Evolutionary conservation across 1,140 invertebrate species (phyloP).

Genomic region (Probaryconus sp.): DNA sequence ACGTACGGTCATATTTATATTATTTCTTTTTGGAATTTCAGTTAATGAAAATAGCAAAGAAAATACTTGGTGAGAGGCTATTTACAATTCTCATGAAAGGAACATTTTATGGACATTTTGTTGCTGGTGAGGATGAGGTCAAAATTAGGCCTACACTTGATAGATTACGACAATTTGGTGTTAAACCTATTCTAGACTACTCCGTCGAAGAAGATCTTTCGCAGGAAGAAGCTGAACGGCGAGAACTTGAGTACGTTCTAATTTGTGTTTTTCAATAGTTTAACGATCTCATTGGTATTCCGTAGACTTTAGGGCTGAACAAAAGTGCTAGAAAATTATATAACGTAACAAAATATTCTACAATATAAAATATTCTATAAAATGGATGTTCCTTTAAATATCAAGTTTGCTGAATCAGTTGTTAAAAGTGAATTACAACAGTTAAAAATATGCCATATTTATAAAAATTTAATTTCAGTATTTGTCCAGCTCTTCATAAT

Average conservation of each 20-base stretch:
- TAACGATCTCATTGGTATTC: constrained; percentile 8
- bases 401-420: too few species aligned
- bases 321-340: too few species aligned
- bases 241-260: constrained; percentile 91
- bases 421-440: too few species aligned
- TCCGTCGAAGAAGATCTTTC: constrained; percentile 98
- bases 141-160: constrained; percentile 91
- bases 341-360: too few species aligned
- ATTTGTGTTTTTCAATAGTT: constrained; percentile 16
- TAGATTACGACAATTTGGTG: constrained; percentile 94
- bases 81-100: constrained; percentile 94
- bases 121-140: constrained; percentile 94
- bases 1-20: too few species aligned
- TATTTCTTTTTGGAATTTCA: constrained; percentile 79
- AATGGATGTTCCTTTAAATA: too few species aligned
- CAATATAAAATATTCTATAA: too few species aligned
- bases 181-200: constrained; percentile 99
- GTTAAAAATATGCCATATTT: too few species aligned
- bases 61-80: constrained; percentile 89
- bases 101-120: constrained; percentile 99
- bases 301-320: too few species aligned
- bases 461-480: too few species aligned
- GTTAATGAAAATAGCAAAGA: constrained; percentile 91
- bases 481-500: too few species aligned
- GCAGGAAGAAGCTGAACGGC: constrained; percentile 92